These are phyloP conservation scores for Caenorhabditis becei DNA, from an alignment of 2,888 invertebrate genomes.

Conservation along the genomic window DNA sequence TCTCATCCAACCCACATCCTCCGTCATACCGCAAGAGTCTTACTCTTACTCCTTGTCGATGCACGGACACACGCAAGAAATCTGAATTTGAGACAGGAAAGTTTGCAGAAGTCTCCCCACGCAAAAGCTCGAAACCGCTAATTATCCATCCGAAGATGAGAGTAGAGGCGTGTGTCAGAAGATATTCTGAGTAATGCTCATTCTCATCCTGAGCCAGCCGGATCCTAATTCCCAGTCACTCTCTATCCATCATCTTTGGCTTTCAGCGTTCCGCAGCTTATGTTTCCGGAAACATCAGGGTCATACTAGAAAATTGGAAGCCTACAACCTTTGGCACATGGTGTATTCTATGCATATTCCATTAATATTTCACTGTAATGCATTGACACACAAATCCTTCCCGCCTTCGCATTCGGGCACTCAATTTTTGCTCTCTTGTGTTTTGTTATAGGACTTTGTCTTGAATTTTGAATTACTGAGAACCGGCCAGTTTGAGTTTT, in stretches of 20 bases:
- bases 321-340: conserved; percentile 22
- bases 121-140: conserved; percentile 21
- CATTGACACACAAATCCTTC: conserved; percentile 38
- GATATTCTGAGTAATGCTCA: conserved; percentile 15
- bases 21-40: background rate
- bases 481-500: background rate
- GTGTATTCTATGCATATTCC: conserved; percentile 44
- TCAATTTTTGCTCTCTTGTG: conserved; percentile 36
- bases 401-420: conserved; percentile 31
- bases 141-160: conserved; percentile 15
- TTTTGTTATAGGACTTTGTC: conserved; percentile 11
- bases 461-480: background rate
- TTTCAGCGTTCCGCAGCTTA: conserved; percentile 4
- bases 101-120: conserved; percentile 19
- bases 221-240: too few species aligned
- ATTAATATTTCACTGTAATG: conserved; percentile 55
- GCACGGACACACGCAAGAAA: conserved; percentile 14
- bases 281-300: background rate
- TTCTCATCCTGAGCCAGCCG: background rate
- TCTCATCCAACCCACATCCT: conserved; percentile 1
- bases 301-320: background rate
- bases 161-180: background rate
- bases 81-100: conserved; percentile 2
- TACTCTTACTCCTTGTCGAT: too few species aligned
- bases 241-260: too few species aligned